phyloP scores from a whole-genome alignment of 2,888 invertebrate genomes.

The Myopa testacea region DNA sequence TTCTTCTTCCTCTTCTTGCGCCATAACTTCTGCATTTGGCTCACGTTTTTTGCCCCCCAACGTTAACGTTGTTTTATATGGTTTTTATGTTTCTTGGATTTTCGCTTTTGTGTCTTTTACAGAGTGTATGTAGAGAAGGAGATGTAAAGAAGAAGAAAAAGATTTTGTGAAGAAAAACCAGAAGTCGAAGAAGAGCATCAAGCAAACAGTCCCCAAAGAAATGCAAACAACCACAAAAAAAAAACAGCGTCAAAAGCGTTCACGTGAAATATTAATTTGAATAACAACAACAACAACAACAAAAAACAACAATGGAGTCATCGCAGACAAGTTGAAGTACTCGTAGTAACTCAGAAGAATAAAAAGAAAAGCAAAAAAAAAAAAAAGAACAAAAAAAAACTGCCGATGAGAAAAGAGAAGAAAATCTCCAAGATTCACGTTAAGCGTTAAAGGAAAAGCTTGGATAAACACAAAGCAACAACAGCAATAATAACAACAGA shows the following conservation, averaged over 20 bases:
- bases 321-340: neutral
- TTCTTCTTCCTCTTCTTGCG: neutral
- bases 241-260: neutral
- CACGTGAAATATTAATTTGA: conserved; percentile 2
- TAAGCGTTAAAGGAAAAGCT: neutral
- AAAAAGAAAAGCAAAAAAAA: neutral
- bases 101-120: neutral
- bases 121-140: neutral
- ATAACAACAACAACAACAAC: neutral
- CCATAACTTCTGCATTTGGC: conserved; percentile 22
- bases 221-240: neutral
- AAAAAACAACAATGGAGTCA: neutral
- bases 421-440: neutral
- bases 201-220: neutral
- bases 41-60: conserved; percentile 16
- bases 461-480: neutral
- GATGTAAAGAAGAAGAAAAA: neutral
- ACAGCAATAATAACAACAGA: neutral
- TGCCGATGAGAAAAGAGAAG: conserved; percentile 6
- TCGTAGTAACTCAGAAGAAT: neutral
- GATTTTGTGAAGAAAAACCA: neutral
- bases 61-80: too few relatives aligned
- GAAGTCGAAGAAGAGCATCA: neutral
- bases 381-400: neutral
- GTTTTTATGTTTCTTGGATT: neutral